Evolutionary conservation across 1,140 invertebrate genomes (phyloP), one percentile per base, ranked within the genome.

Genomic region (Vanessa atalanta): DNA sequence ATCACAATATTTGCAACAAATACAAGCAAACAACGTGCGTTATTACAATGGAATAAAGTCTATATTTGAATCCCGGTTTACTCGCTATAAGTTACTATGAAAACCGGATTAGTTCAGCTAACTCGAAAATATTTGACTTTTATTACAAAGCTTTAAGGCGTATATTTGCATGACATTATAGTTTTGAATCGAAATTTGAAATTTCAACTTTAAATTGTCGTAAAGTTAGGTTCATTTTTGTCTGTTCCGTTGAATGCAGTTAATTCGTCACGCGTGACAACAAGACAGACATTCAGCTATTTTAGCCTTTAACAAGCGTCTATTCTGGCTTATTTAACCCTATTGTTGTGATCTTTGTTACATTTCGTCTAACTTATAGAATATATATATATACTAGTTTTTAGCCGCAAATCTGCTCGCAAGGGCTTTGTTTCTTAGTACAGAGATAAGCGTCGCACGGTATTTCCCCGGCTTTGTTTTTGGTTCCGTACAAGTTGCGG

Each of bases 241-340:
- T 14, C 23, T 31, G 20, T 14, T 8, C 13, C 16, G 23, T 3
- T 43, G 5, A 43, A 53, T 68, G 53, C 65, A 43, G 51, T 31
- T 68, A 55, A 50, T 43, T 68, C 65, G 65, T 68, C 47, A 53
- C 65, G 50, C 51, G 16, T 55, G 65, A 55, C 65, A 65, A 50
- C 64, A 23, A 16, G 51, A 68, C 26, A 47, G 65, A 50, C 51
- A 66, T 66, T 66, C 9, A 20, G 47, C 64, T 50, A 55, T 68
- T 51, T 31, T 53, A 55, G 65, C 65, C n/a, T 15, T 47, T 50
- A 68, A 60, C 23, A n/a, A 53, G 20, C 55, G 1, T 26, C 20
- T 60, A 60, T 16, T 55, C 65, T 31, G 65, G 47, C 50, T 68
- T 55, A 47, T 8, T 55, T 31, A 23, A 13, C 48, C 23, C 20